Evolutionary conservation across 2,797 vertebrate species (phyloP).

Genomic region (Premnoplex brunnescens): DNA sequence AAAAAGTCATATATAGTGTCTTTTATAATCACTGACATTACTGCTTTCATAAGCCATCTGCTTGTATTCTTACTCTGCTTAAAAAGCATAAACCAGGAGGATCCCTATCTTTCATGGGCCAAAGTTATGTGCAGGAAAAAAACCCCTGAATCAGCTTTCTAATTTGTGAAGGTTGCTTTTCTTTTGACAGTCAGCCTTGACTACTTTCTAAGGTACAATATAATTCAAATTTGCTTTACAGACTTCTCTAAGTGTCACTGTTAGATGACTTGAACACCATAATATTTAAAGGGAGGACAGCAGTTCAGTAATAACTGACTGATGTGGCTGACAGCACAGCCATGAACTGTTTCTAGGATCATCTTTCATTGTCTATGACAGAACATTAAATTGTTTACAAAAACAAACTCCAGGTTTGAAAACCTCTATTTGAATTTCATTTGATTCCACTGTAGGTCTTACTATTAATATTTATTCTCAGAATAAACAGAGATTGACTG

Average conservation of each 20-base stretch:
- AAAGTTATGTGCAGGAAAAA: not conserved
- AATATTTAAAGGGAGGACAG: not conserved
- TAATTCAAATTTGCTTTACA: constrained; percentile 6
- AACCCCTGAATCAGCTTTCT: not conserved
- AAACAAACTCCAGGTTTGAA: not conserved
- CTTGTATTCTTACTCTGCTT: not conserved
- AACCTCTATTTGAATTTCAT: not conserved
- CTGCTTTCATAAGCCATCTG: not conserved
- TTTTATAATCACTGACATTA: not conserved
- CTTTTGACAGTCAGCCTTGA: constrained; percentile 18
- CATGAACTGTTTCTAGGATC: not conserved
- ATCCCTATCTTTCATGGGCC: not conserved
- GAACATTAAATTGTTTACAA: not conserved
- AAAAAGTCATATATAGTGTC: not conserved
- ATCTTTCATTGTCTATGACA: not conserved
- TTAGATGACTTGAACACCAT: not conserved
- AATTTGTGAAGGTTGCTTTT: not conserved
- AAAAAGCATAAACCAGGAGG: not conserved
- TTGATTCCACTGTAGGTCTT: not conserved
- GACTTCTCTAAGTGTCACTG: not conserved
- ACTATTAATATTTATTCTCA: not conserved
- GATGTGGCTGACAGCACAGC: not conserved
- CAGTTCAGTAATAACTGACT: not conserved
- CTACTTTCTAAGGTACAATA: not conserved
- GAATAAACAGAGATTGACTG: not conserved